phyloP scores from a whole-genome alignment of 2,113 vertebrate species.

The Python bivittatus region DNA sequence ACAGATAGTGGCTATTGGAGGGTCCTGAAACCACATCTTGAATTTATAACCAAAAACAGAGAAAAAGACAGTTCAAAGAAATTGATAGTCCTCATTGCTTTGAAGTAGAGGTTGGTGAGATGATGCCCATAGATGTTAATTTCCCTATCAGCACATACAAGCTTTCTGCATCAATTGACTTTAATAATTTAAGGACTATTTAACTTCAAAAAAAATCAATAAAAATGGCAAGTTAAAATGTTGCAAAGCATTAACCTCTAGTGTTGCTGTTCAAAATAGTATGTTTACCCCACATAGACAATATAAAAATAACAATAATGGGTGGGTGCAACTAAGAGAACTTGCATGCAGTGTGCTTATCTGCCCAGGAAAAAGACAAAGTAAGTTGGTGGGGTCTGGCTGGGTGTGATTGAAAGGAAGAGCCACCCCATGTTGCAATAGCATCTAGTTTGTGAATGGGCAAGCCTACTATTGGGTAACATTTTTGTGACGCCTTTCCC shows the following conservation, averaged over 20 bases:
- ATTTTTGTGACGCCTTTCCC: too few species aligned
- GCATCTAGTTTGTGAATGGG: too few species aligned
- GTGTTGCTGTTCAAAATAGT: neutral
- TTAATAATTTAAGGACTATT: neutral
- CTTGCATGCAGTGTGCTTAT: too few species aligned
- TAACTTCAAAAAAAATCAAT: neutral
- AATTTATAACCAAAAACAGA: neutral
- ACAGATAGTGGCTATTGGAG: neutral
- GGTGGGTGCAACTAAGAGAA: too few species aligned
- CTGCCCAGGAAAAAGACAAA: too few species aligned
- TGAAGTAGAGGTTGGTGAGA: neutral
- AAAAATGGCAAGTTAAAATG: neutral
- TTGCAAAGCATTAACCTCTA: too few species aligned
- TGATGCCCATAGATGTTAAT: neutral
- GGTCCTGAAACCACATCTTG: neutral
- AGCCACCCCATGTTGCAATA: too few species aligned
- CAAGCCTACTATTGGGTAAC: too few species aligned
- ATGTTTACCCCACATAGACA: neutral
- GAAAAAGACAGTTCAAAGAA: neutral
- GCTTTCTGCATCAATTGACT: neutral
- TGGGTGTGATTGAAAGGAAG: too few species aligned
- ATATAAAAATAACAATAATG: neutral
- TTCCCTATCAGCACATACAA: neutral
- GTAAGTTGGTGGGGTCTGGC: too few species aligned
- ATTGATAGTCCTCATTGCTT: neutral